Evolutionary conservation across 2,888 invertebrate species (phyloP), one percentile per base, ranked within the genome.

Genomic region (Netelia melanura): DNA sequence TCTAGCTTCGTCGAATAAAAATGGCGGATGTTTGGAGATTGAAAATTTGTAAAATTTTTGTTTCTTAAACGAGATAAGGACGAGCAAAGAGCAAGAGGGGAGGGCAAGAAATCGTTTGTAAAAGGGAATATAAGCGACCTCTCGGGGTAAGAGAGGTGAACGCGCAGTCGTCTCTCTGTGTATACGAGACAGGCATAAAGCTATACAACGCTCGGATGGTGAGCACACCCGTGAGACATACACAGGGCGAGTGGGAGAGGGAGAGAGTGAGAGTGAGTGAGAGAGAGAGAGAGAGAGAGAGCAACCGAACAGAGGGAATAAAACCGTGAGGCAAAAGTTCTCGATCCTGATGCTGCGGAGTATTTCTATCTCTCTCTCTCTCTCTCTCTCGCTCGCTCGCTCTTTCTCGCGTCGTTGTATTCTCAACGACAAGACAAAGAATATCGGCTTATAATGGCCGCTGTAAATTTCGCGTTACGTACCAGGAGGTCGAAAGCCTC

Each of bases 361-460:
- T 79, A 61, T 76, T 58, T 80, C 11, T 48, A 14, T 23, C 52
- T 2, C 25, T 48, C 54, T 76, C 70, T 71, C 23, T 72, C 78
- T 61, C 54, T 14, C 30, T 30, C 11, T 1, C 11, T 52, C 48
- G 23, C 62, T 52, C 71, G 62, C 48, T 62, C 52, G n/a, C 52
- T 54, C n/a, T 54, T 54, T 80, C 75, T 83, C 54, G 38, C 48
- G 43, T 75, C 78, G 23, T 52, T 84, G 76, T 84, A 77, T 76
- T 84, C 89, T 90, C 90, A 91, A 89, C 90, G 90, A 92, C 91
- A 90, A 92, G 91, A 92, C 92, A 92, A 93, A 92, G 92, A 91
- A 91, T 92, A 91, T 91, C 90, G 89, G 89, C 87, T 86, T 86
- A 88, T 91, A 93, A 92, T 92, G 90, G 90, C 89, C 87, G 91